Base-by-base conservation (phyloP, 2,888 invertebrate genomes). In the Tridacna gigas region DNA sequence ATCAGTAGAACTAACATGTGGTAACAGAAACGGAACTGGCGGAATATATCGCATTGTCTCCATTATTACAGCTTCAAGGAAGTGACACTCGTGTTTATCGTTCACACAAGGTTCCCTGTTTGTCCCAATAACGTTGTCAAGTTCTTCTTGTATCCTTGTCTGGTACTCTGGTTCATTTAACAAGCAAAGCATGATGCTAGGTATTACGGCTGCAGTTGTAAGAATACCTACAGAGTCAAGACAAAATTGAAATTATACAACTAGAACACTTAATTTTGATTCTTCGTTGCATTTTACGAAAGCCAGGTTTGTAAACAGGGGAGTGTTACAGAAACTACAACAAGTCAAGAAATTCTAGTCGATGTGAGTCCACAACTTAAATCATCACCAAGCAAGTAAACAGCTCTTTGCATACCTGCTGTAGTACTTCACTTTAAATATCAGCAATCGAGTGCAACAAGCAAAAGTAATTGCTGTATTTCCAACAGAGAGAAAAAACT, bases 1-100 rank as follows among this genome's bases (percentile, higher is more conserved):
- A 71, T 71, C 71, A 51, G n/a, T 71, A 20, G 71, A 45, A 51
- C 51, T 51, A 11, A 71, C 48, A 26, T 71, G 71, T 0, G 71
- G 51, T 13, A 71, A 25, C 22, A 22, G 15, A 25, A 71, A 26
- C 15, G 71, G 71, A 15, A 51, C n/a, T 22, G 51, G 48, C 18
- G 71, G 71, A 51, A 51, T 20, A 71, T 71, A 71, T 51, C 71
- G n/a, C 51, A 51, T 22, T 25, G 51, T 71, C 45, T 71, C 71
- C 51, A 51, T 51, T 22, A 71, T 37, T 22, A 71, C 51, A 25
- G 71, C 71, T 71, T 71, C 71, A 0, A 71, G 51, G n/a, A 51
- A 71, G 26, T 48, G 25, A 51, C 51, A 48, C 1, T 71, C 18
- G 18, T n/a, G 20, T 28, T 22, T 69, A 28, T 69, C 47, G 18